Conservation (phyloP, 1,140 invertebrate species). For the Caerostris extrusa region DNA sequence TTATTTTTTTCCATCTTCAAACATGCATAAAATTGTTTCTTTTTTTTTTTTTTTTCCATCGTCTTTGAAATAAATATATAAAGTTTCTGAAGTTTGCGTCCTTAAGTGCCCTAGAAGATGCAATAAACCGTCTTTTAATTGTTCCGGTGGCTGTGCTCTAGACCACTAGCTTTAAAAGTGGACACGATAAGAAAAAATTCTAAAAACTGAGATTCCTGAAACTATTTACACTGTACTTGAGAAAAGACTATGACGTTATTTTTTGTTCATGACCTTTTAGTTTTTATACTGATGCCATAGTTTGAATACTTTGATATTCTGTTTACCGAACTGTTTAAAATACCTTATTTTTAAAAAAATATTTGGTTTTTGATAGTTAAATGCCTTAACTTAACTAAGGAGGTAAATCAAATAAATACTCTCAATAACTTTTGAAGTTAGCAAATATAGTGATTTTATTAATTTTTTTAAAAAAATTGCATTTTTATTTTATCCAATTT, state of each 20-base stretch:
- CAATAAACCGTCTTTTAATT: conserved; percentile 1
- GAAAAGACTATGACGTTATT: neutral
- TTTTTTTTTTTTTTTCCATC: neutral
- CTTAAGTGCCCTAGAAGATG: neutral
- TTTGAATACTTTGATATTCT: neutral
- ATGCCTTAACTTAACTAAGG: no score
- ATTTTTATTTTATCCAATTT: no score
- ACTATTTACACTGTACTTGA: conserved; percentile 26
- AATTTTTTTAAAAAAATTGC: no score
- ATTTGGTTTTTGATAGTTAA: no score
- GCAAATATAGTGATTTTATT: no score
- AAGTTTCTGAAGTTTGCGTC: neutral
- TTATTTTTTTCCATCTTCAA: no score
- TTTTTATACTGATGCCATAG: neutral
- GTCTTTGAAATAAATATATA: neutral
- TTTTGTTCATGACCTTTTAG: neutral
- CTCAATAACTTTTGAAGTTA: no score
- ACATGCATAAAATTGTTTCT: no score
- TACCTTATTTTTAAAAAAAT: no score
- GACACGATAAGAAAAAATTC: neutral
- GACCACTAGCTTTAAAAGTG: neutral
- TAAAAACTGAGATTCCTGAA: neutral
- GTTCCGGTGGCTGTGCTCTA: neutral
- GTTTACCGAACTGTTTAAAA: neutral
- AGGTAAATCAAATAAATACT: no score